Base-by-base conservation (phyloP, 2,888 invertebrate genomes). In the Pecten maximus region DNA sequence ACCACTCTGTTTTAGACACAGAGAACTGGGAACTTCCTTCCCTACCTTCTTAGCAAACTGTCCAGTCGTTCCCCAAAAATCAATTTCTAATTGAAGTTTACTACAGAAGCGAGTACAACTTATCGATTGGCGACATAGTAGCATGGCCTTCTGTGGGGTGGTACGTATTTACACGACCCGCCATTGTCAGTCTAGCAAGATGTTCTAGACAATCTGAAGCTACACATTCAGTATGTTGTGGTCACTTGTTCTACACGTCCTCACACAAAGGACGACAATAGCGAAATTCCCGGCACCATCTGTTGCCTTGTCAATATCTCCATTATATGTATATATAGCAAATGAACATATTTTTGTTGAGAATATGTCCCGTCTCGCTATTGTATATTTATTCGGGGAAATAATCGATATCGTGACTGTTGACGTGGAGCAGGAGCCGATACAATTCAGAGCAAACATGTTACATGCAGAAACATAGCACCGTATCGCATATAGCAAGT, bases 1-100 rank as follows among this genome's bases (percentile, higher is more conserved):
- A 74, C 6, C 74, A 54, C 54, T 12, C 35, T 74, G 35, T 74
- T 74, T 74, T 74, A 19, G 35, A 3, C 35, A 74, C 23, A 23
- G 10, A 28, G 35, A 28, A 35, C 28, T 74, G 35, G 74, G 35
- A 35, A 74, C 74, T 74, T 74, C 74, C 74, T 74, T 74, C 74
- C 35, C 35, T 74, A 35, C 23, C 74, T 35, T 74, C 74, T 74
- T 74, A 74, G 74, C 28, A 35, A 74, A 74, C 74, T 74, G 74
- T 74, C 74, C 74, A 74, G 74, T 35, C 35, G 74, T 74, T 74
- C 35, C 74, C 54, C 74, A 74, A 74, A 74, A 74, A 74, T 74
- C 74, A 74, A 74, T 74, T 74, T 74, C 74, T 35, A 35, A 74
- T 74, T 74, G 74, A 74, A 54, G 54, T 54, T 54, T 54, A 54